Evolutionary conservation across 2,888 invertebrate genomes (phyloP), one percentile per base, ranked within the genome.

Genomic region (Drosophila rubida): DNA sequence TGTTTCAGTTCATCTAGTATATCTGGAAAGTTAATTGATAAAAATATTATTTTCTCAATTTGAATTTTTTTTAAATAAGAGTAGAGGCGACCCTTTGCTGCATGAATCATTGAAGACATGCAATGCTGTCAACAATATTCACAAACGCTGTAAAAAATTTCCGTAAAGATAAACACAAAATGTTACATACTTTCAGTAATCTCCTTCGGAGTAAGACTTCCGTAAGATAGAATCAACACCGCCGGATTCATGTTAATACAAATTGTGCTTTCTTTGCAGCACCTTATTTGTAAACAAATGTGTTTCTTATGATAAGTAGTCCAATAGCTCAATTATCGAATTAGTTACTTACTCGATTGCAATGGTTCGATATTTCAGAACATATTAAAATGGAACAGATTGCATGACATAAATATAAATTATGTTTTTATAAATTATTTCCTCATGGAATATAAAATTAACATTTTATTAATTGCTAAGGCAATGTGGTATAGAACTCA

Each of bases 141-240:
- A 14, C 25, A 45, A n/a, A 11, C 4, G 2, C 9, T 8, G 9
- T 53, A n/a, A 19, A 19, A 16, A 14, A 23, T 13, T n/a, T n/a
- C n/a, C n/a, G n/a, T 6, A 50, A 16, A 37, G 19, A 14, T 32
- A 1, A n/a, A 19, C 23, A n/a, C 5, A n/a, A 37, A 6, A 35
- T 14, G 44, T n/a, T 0, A 46, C 69, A 27, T 75, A 78, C 77
- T 60, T 69, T 78, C 69, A 39, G 58, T 66, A n/a, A 78, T 42
- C 49, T 75, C 61, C 45, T 41, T 44, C 13, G 78, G 50, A 16
- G 75, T 39, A 9, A 59, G 16, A 13, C 59, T 66, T 55, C 77
- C 77, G 55, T 69, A 72, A 8, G 78, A 78, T 9, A 78, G 19
- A 49, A 78, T 63, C 14, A 78, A 63, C n/a, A 58, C 66, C 19